These are phyloP conservation scores for Bombus soroeensis DNA, from an alignment of 1,140 invertebrate species.

Conservation along the genomic window DNA sequence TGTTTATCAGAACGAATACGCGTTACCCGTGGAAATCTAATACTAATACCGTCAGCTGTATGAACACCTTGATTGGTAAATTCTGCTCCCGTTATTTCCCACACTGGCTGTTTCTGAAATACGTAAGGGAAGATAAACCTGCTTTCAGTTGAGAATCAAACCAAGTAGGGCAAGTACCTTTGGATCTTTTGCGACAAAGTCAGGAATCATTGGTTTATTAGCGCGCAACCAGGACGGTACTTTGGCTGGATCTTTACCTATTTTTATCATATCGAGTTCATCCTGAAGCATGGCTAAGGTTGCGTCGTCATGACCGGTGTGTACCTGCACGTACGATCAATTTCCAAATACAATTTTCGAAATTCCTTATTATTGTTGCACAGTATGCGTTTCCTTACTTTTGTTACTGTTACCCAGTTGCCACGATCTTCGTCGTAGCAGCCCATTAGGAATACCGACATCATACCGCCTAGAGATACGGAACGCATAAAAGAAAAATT, in stretches of 20 bases:
- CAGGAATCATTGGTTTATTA: constrained; percentile 92
- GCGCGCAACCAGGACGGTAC: constrained; percentile 92
- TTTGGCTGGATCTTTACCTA: constrained; percentile 88
- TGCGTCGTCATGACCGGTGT: constrained; percentile 93
- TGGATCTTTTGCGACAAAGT: constrained; percentile 93
- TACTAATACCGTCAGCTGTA: constrained; percentile 95
- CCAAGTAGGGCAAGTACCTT: constrained; percentile 80
- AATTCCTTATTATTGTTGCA: background rate
- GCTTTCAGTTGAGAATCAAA: background rate
- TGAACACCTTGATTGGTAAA: constrained; percentile 94
- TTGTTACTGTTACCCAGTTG: constrained; percentile 93
- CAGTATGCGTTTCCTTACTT: constrained; percentile 77
- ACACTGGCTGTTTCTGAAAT: constrained; percentile 89
- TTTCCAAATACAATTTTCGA: too few species aligned
- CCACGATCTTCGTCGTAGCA: constrained; percentile 88
- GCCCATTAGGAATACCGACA: constrained; percentile 97
- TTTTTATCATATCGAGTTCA: constrained; percentile 91
- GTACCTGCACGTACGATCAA: constrained; percentile 82
- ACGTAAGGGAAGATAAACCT: background rate
- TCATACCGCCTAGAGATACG: constrained; percentile 88
- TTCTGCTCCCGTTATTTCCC: constrained; percentile 97
- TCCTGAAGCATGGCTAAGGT: constrained; percentile 90
- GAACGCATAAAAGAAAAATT: background rate
- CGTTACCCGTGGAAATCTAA: constrained; percentile 95
- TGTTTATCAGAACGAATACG: constrained; percentile 92